These are phyloP conservation scores for Tinamus major DNA, from an alignment of 2,797 vertebrate species.

Conservation along the genomic window DNA sequence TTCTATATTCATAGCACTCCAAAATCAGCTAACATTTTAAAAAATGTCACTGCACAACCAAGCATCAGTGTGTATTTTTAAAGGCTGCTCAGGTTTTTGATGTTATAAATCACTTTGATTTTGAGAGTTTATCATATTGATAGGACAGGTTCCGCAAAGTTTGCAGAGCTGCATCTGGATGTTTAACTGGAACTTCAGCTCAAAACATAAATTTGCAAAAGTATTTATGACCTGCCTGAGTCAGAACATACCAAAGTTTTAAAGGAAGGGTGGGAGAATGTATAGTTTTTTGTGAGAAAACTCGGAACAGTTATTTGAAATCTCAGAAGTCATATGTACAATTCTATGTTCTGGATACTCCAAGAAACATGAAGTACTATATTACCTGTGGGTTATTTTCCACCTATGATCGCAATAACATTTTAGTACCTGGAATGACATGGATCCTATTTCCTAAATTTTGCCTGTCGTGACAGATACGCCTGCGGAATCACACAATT, in stretches of 20 bases:
- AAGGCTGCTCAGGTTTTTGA: neutral
- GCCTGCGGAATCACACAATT: neutral
- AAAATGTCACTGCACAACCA: neutral
- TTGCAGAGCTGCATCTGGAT: neutral
- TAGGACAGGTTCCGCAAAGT: neutral
- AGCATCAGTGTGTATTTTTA: neutral
- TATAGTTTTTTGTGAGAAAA: neutral
- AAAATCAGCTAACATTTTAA: neutral
- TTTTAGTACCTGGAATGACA: neutral
- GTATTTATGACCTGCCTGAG: neutral
- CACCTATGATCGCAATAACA: neutral
- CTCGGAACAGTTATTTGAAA: neutral
- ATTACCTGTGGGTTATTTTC: neutral
- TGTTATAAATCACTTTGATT: conserved; percentile 18
- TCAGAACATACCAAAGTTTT: neutral
- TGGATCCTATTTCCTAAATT: neutral
- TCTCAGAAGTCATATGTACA: neutral
- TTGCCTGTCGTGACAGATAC: neutral
- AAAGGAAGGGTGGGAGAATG: neutral
- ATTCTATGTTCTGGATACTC: rapidly evolving
- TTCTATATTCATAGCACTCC: neutral
- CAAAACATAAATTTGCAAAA: neutral
- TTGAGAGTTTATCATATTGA: neutral
- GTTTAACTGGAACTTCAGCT: neutral
- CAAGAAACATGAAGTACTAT: neutral